Evolutionary conservation across 2,113 vertebrate genomes (phyloP), one percentile per base, ranked within the genome.

Genomic region (Rhinoderma darwinii): DNA sequence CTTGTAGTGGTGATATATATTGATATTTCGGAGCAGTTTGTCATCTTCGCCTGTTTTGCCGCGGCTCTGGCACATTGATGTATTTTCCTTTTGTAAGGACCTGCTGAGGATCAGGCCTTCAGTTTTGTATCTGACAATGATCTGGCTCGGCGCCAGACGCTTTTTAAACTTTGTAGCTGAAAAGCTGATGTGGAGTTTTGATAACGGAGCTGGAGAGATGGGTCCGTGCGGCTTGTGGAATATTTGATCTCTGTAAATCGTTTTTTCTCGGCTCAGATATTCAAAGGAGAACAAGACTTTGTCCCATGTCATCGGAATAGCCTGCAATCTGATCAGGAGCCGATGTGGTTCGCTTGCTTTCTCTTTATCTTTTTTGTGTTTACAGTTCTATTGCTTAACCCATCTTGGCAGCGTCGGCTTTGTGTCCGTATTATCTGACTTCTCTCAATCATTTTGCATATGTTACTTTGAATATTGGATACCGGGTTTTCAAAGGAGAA

Each of bases 211-310:
- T 8, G 63, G 22, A n/a, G 83, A 84, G 47, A 83, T 83, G 82
- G 30, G 32, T 41, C 66, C 32, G 12, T 37, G 50, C 47, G 14
- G 70, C 50, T 72, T 10, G 37, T 18, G 2, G 35, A 51, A 75
- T 75, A 84, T 74, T 84, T 75, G 68, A 84, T 84, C 83, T 84
- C 44, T 59, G 66, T 41, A 74, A 59, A 84, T 84, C 15, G 70
- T 83, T 37, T 83, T 74, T 84, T 75, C 61, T 47, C 81, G 15
- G 41, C 56, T 83, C 63, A 47, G 81, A 83, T 83, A 68, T 70
- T 66, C 59, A 83, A 44, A 82, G 61, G 43, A 44, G 56, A 83
- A 68, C 61, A 47, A 47, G 35, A 43, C 81, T 70, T 47, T 83
- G 59, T 68, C 43, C 81, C 41, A 3, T 68, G 81, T 68, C 30